These are phyloP conservation scores for Asarcornis scutulata DNA, from an alignment of 2,113 vertebrate genomes.

Conservation along the genomic window DNA sequence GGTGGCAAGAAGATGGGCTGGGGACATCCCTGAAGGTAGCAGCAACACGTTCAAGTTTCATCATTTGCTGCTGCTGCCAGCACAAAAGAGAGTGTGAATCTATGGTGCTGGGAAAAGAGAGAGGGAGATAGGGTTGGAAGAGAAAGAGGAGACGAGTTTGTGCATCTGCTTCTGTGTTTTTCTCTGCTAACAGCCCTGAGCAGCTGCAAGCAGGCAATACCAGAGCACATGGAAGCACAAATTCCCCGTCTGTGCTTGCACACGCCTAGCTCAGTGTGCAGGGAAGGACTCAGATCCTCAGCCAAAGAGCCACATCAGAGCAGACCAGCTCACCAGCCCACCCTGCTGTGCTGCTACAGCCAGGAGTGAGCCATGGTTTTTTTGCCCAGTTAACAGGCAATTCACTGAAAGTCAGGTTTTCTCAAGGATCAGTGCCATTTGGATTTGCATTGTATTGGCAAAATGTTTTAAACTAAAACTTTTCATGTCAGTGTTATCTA, in stretches of 20 bases:
- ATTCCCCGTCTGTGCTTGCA: background rate
- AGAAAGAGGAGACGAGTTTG: background rate
- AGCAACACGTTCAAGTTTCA: background rate
- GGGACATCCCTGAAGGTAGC: background rate
- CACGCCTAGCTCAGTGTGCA: background rate
- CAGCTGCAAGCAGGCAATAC: background rate
- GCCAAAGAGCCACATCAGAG: background rate
- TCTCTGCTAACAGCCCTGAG: background rate
- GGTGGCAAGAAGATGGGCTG: background rate
- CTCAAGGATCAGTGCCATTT: background rate
- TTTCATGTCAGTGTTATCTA: background rate
- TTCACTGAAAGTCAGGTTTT: background rate
- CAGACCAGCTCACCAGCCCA: background rate
- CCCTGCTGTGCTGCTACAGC: background rate
- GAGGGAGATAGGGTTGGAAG: background rate
- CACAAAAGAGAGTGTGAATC: background rate
- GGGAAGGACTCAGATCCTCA: background rate
- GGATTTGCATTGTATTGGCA: background rate
- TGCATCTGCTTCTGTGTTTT: background rate
- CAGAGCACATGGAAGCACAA: background rate
- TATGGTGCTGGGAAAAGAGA: background rate
- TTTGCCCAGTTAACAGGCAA: background rate
- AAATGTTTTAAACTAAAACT: background rate
- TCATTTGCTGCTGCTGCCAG: background rate
- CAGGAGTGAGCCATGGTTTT: rapidly evolving